phyloP scores from a whole-genome alignment of 2,113 vertebrate genomes.

The Hiodon alosoides region DNA sequence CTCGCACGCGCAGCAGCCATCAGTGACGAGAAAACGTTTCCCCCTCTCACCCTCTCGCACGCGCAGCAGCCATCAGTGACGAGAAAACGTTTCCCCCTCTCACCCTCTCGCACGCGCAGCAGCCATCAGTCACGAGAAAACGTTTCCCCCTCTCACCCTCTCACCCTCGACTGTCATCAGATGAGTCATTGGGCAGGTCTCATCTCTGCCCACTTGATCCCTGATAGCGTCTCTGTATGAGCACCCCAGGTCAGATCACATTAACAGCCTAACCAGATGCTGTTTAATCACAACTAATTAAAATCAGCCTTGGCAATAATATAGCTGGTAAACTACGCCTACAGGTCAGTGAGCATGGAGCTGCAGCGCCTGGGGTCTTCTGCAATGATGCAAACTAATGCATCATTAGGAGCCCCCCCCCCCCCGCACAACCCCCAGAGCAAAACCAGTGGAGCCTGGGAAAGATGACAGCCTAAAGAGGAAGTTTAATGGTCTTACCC shows the following conservation, averaged over 20 bases:
- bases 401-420: conserved; percentile 29
- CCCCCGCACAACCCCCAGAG: background rate
- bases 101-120: background rate
- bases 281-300: conserved; percentile 57
- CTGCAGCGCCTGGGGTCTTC: conserved; percentile 40
- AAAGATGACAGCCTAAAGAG: conserved; percentile 8
- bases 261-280: conserved; percentile 43
- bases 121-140: background rate
- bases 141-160: too few relatives aligned
- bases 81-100: too few relatives aligned
- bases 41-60: conserved; percentile 10
- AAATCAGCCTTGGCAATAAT: conserved; percentile 48
- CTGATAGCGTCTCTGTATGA: conserved; percentile 19
- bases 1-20: background rate
- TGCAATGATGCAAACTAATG: conserved; percentile 45
- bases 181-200: conserved; percentile 36
- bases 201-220: conserved; percentile 5
- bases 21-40: background rate
- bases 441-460: background rate
- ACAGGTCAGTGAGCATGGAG: conserved; percentile 45
- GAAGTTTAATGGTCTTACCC: conserved; percentile 64
- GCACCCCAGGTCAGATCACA: conserved; percentile 40
- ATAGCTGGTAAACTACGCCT: conserved; percentile 38
- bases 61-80: background rate
- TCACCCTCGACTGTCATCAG: background rate